Percentiles rank a stretch among this genome's conserved stretches.
phyloP scores from a whole-genome alignment of 2,113 vertebrate species.

The Perccottus glenii region DNA sequence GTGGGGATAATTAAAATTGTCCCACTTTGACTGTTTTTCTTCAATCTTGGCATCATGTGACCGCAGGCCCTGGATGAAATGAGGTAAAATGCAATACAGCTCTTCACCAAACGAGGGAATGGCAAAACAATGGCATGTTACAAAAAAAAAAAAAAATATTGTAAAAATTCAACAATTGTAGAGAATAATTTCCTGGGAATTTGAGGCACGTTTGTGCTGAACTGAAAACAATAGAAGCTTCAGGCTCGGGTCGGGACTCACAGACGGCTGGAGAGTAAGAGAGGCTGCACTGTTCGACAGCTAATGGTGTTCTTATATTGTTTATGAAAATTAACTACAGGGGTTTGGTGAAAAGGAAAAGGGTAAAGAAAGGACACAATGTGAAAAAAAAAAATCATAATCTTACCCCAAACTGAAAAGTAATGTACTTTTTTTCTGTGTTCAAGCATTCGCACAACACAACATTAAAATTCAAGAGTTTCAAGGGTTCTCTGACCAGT shows the following conservation, averaged over 20 bases:
- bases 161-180: neutral
- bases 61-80: constrained; percentile 51
- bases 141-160: neutral
- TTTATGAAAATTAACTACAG: constrained; percentile 62
- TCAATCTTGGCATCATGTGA: constrained; percentile 38
- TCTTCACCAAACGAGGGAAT: constrained; percentile 1
- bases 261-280: constrained; percentile 25
- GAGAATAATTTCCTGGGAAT: constrained; percentile 13
- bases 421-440: no score
- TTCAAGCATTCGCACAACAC: no score
- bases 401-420: no score
- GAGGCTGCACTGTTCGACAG: constrained; percentile 24
- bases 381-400: constrained; percentile 25
- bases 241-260: constrained; percentile 43
- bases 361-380: constrained; percentile 31
- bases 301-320: constrained; percentile 47
- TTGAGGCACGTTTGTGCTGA: constrained; percentile 17
- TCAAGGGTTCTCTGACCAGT: no score
- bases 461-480: no score
- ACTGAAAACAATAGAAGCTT: constrained; percentile 27
- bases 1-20: constrained; percentile 74
- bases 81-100: constrained; percentile 41
- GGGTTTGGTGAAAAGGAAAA: constrained; percentile 18
- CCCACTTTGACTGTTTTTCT: constrained; percentile 60
- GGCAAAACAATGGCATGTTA: constrained; percentile 27